A percentile compares a stretch with the other conserved stretches of the same genome.
phyloP scores from a whole-genome alignment of 2,113 vertebrate genomes.

The Corapipo altera region DNA sequence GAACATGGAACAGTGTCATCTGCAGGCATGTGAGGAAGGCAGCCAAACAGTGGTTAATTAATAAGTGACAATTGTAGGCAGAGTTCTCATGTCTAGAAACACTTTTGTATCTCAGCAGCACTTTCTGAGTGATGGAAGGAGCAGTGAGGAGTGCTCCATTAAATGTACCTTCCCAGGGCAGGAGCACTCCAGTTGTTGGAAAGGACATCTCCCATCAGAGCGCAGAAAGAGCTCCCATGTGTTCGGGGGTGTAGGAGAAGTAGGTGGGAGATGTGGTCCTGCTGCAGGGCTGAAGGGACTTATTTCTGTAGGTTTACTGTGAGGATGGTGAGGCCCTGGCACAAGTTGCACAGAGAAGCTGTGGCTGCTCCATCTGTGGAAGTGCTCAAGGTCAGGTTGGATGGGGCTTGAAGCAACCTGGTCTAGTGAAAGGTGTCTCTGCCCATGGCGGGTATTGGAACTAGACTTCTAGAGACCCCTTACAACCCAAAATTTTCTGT shows the following conservation, averaged over 20 bases:
- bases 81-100: background rate
- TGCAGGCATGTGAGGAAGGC: background rate
- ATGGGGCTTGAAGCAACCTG: background rate
- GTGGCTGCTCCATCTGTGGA: background rate
- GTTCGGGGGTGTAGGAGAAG: fast-evolving
- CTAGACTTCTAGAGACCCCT: background rate
- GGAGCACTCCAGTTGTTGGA: background rate
- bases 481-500: background rate
- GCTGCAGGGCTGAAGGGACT: background rate
- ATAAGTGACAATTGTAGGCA: background rate
- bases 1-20: background rate
- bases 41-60: background rate
- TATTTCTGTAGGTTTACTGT: background rate
- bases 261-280: background rate
- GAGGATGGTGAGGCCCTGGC: background rate
- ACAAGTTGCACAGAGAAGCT: background rate
- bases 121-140: background rate
- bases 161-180: background rate
- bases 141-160: background rate
- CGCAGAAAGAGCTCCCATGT: fast-evolving
- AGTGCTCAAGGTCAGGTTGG: too few relatives aligned
- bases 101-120: background rate
- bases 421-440: background rate
- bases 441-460: too few relatives aligned
- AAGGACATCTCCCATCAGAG: background rate